Base-by-base conservation (phyloP, 1,140 invertebrate species). In the Pseudomyrmex concolor region DNA sequence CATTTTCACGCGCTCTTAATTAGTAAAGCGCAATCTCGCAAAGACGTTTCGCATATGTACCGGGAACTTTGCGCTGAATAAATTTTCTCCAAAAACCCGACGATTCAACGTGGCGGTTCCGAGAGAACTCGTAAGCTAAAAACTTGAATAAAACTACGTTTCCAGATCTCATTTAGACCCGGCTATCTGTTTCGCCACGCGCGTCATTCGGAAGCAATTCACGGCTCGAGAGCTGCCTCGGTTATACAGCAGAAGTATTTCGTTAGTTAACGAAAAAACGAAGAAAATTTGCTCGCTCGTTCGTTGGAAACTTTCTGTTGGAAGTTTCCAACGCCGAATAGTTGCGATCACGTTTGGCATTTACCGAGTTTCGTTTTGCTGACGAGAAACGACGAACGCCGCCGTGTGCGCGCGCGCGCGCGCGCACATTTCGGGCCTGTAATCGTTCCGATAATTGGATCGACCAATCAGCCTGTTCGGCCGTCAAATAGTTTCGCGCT, bases 391-490 rank as follows among this genome's bases (percentile, higher is more conserved):
- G 19, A 50, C 50, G 22, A 22, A 15, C 43, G 17, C 25, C 25
- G 25, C 3, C 25, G 25, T 25, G 62, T 15, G 71, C n/a, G 43
- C 50, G 50, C 48, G 22, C 45, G 43, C n/a, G n/a, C n/a, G n/a
- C 43, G 34, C 25, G 50, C 45, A 55, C n/a, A 25, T 71, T 71
- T 81, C n/a, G 72, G 17, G 70, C 70, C 50, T 76, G 70, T 84
- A 80, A 84, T 84, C 34, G 48, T 74, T 72, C 43, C 72, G 88
- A 91, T 91, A 91, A 91, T 91, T 91, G 90, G 87, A 91, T 90
- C 87, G 86, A 87, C 84, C 88, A 91, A 90, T 91, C 88, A 86
- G 83, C 80, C 86, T 67, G 63, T 67, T 34, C 62, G 43, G 73
- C 84, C 86, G 86, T 88, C 88, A 89, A 89, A 91, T 89, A 90